Percentiles rank a stretch among this genome's conserved stretches.
These are phyloP conservation scores for Perdita meconis DNA, from an alignment of 2,888 invertebrate genomes.

Conservation along the genomic window DNA sequence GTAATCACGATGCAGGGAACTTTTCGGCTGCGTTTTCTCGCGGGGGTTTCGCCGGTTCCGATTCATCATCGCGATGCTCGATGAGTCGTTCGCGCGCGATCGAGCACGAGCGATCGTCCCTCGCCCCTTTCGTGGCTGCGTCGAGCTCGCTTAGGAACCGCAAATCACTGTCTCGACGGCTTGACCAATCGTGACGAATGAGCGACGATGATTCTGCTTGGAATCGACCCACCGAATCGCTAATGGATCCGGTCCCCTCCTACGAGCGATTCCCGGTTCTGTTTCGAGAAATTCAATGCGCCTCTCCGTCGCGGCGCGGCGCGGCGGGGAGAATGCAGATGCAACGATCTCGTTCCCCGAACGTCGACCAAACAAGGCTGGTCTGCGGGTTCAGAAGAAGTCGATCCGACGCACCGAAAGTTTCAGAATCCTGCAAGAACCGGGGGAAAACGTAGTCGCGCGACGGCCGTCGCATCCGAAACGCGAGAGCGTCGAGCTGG, in stretches of 20 bases:
- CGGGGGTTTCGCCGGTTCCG: constrained; percentile 30
- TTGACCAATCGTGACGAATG: constrained; percentile 53
- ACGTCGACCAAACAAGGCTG: constrained; percentile 43
- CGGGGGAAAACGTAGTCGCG: constrained; percentile 8
- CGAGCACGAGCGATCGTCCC: background rate
- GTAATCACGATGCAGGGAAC: constrained; percentile 32
- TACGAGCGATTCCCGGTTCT: constrained; percentile 14
- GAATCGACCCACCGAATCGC: constrained; percentile 27
- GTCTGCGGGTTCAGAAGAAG: constrained; percentile 22
- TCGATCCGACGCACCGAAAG: constrained; percentile 25
- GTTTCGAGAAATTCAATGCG: constrained; percentile 28
- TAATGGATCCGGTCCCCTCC: constrained; percentile 33
- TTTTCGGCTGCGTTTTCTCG: constrained; percentile 24
- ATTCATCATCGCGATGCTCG: constrained; percentile 48
- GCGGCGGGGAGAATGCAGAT: constrained; percentile 39
- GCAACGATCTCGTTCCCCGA: constrained; percentile 20
- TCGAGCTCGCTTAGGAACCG: constrained; percentile 35
- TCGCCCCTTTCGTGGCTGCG: constrained; percentile 7
- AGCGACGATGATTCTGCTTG: constrained; percentile 44
- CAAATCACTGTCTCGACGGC: constrained; percentile 54
- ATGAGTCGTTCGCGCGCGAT: constrained; percentile 29
- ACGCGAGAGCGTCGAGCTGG: background rate
- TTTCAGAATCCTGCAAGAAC: constrained; percentile 13
- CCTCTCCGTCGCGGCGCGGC: no score
- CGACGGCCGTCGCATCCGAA: background rate